These are phyloP conservation scores for Brachionus sp. DNA, from an alignment of 1,140 invertebrate genomes.

Conservation along the genomic window DNA sequence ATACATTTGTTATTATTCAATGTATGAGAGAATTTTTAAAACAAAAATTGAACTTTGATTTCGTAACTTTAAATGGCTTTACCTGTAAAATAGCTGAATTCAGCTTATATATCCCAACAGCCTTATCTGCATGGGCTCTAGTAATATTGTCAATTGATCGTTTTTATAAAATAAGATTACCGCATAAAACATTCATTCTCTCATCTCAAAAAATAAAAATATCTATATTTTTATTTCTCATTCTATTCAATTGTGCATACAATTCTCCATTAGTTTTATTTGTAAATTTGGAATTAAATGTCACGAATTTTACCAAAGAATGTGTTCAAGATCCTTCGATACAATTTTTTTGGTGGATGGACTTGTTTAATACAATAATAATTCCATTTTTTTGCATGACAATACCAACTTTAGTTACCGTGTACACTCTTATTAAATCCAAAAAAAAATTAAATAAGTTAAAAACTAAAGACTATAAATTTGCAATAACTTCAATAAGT, in stretches of 20 bases:
- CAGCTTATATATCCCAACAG: background rate
- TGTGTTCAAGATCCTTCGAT: background rate
- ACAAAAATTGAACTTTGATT: background rate
- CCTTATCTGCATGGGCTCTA: background rate
- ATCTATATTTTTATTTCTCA: background rate
- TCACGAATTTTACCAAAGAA: background rate
- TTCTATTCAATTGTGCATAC: background rate
- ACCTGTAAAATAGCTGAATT: background rate
- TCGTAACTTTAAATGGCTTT: background rate
- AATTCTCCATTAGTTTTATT: background rate
- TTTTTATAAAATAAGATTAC: background rate
- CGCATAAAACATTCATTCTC: background rate
- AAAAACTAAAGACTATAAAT: background rate
- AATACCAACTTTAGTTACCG: background rate
- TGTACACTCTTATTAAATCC: background rate
- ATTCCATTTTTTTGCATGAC: background rate
- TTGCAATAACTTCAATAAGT: background rate
- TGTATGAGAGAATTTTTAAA: background rate
- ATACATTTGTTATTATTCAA: background rate
- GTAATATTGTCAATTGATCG: background rate
- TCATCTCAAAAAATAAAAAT: background rate
- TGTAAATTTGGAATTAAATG: background rate
- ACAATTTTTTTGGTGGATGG: conserved; percentile 2
- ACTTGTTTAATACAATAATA: background rate
- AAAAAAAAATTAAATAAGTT: background rate